Base-by-base conservation (phyloP, 2,888 invertebrate species). In the Nomada ferruginata region DNA sequence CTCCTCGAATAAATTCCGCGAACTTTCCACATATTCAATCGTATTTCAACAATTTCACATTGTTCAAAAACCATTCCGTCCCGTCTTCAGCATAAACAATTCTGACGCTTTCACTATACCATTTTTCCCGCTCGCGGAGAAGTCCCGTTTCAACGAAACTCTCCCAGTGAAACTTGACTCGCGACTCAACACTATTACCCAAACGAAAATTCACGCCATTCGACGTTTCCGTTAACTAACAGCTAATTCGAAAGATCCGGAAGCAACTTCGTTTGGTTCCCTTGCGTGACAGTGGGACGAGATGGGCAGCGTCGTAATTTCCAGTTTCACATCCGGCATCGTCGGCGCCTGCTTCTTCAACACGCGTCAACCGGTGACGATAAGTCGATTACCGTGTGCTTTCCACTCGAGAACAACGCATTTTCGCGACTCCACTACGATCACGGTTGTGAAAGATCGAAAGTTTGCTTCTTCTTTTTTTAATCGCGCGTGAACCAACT, bases 271-370 rank as follows among this genome's bases (percentile, higher is more conserved):
- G 60, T 75, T 72, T 60, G 64, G 76, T 78, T 72, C 76, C 77
- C 61, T 50, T 57, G 23, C 23, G 53, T n/a, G 79, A 85, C 85
- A 82, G 86, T 76, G 55, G 72, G 15, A 5, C 9, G 59, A 70
- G 76, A 82, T 36, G 76, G 47, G 26, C 65, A 70, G 64, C 75
- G 68, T 88, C 85, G 77, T 87, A 88, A 87, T 88, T 88, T 85
- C 65, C 76, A 88, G 85, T 88, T 88, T 88, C 88, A 88, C 87
- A 88, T 87, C 86, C 88, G 87, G 81, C 76, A 84, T 57, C 29
- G 50, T 69, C 59, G 44, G 60, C 69, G 76, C 53, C 73, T 79
- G 53, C 36, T 87, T 87, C 85, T 83, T 84, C 0, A 47, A 80
- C 83, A 76, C 60, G 55, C 59, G 47, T 65, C 59, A 83, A n/a